Base-by-base conservation (phyloP, 2,113 vertebrate species). In the Gasterosteus aculeatus region DNA sequence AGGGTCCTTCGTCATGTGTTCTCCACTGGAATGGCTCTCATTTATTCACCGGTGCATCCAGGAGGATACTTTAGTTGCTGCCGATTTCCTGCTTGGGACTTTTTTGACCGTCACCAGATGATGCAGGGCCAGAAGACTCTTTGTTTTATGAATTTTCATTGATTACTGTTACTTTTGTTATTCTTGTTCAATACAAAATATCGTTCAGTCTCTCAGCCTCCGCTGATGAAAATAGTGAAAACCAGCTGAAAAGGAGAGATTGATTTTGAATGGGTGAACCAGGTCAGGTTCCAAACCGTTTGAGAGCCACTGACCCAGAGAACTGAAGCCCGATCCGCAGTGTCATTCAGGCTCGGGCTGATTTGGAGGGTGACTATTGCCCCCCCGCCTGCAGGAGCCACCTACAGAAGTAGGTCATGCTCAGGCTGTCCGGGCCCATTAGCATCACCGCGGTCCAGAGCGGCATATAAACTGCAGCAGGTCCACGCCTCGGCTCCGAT, bases 351-450 rank as follows among this genome's bases (percentile, higher is more conserved):
- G 69, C 18, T 38, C 18, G 0, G 59, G 38, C 60, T 12, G 26
- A 22, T 72, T 14, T 38, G 3, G 33, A 63, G 47, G 75, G 77
- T 46, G 70, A 31, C 63, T 2, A 59, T 80, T 56, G 53, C 12
- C 42, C 42, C 33, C 33, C 33, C 33, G 73, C 65, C 72, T 83
- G 71, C 78, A 69, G 83, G 78, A 83, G 71, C 70, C 82, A 78
- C 78, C 72, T 49, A 15, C 65, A 67, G 71, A 92, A 92, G 84
- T 92, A 87, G 92, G 92, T 92, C 93, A 91, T 4, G 41, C 69
- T 89, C 79, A 70, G 26, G 42, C 72, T 78, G 92, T 90, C 88
- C 39, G 46, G 64, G 63, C 51, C 39, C 8, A 90, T 92, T 89
- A 91, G 66, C 2, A 8, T 92, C 89, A 86, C 39, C 0, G 11